Evolutionary conservation across 2,113 vertebrate genomes (phyloP).

Genomic region (Dasyornis broadbenti): DNA sequence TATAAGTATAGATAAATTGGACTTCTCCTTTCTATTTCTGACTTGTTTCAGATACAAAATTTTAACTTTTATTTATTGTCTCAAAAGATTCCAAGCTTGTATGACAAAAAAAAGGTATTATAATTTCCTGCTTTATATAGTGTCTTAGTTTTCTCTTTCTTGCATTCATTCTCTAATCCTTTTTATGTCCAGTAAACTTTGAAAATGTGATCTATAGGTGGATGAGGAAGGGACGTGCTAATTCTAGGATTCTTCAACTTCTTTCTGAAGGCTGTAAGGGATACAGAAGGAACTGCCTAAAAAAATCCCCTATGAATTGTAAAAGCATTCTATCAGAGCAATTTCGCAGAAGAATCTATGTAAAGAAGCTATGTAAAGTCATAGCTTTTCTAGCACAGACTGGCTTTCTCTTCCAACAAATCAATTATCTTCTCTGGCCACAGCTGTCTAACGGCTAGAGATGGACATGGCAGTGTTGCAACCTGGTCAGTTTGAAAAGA

Average conservation of each 20-base stretch:
- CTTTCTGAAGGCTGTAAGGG: neutral
- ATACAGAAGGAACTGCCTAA: neutral
- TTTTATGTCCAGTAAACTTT: neutral
- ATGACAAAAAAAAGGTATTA: neutral
- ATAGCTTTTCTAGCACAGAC: neutral
- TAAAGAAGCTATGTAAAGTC: neutral
- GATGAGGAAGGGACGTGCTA: too few relatives aligned
- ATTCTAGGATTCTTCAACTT: neutral
- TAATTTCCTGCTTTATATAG: neutral
- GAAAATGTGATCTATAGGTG: neutral
- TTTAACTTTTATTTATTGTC: neutral
- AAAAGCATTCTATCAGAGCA: neutral
- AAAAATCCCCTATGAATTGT: rapidly evolving
- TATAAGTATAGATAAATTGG: neutral
- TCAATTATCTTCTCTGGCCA: neutral
- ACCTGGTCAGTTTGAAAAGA: neutral
- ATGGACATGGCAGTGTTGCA: neutral
- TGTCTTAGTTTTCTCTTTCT: neutral
- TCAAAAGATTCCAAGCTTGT: neutral
- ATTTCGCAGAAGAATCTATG: neutral
- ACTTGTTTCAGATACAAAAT: neutral
- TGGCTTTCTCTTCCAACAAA: neutral
- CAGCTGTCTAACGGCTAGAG: neutral
- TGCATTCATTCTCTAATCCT: neutral
- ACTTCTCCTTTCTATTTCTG: neutral